Conservation (phyloP, 2,797 vertebrate genomes). For the Leontopithecus rosalia region DNA sequence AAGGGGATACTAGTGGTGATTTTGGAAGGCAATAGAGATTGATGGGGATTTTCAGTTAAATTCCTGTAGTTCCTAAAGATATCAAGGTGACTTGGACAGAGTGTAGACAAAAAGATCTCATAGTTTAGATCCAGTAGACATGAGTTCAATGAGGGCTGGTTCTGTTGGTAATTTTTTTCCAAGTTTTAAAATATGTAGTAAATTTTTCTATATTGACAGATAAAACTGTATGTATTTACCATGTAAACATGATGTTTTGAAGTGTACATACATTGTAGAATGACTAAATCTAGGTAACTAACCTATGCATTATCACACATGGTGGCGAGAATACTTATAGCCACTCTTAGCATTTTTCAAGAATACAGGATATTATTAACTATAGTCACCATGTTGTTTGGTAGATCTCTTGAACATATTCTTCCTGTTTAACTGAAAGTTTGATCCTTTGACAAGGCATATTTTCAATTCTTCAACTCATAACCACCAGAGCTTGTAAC, state of each 20-base stretch:
- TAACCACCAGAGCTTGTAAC: background rate
- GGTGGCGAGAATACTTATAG: background rate
- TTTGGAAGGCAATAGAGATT: background rate
- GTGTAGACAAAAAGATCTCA: background rate
- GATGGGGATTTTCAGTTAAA: background rate
- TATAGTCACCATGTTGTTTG: background rate
- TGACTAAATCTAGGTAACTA: background rate
- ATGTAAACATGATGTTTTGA: background rate
- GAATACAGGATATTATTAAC: background rate
- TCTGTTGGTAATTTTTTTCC: background rate
- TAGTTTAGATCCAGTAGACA: background rate
- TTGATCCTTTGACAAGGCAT: background rate
- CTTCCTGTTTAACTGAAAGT: background rate
- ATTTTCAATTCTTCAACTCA: background rate
- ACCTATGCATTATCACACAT: background rate
- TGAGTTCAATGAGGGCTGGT: background rate
- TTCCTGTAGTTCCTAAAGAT: background rate
- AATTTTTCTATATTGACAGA: background rate
- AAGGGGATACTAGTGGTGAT: background rate
- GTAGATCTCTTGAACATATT: background rate
- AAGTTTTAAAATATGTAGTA: background rate
- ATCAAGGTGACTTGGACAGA: background rate
- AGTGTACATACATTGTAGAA: background rate
- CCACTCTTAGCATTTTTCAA: background rate
- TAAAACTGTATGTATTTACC: background rate